These are phyloP conservation scores for Zophobas morio DNA, from an alignment of 1,140 invertebrate genomes.

Conservation along the genomic window DNA sequence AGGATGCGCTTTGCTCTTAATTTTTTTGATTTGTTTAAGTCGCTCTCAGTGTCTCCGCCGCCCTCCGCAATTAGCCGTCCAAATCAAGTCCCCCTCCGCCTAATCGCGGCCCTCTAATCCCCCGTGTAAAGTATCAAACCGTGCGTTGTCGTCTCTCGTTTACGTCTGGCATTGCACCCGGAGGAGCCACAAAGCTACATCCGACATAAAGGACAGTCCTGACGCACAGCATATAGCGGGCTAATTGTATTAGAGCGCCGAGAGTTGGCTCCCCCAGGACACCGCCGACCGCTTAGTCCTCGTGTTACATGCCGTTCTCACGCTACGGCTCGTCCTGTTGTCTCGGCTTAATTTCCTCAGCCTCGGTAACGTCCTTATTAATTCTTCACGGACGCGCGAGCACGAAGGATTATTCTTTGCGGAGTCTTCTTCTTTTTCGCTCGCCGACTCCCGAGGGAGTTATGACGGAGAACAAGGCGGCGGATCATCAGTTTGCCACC, in stretches of 20 bases:
- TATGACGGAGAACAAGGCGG: constrained; percentile 39
- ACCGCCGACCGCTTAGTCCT: constrained; percentile 39
- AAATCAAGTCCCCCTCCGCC: constrained; percentile 8
- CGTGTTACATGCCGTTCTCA: constrained; percentile 44
- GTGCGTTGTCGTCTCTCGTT: constrained; percentile 32
- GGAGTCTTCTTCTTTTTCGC: not conserved
- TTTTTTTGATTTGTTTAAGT: no score
- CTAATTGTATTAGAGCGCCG: constrained; percentile 48
- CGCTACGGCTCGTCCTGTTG: constrained; percentile 14
- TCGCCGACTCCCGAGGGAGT: constrained; percentile 8
- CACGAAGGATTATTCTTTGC: not conserved
- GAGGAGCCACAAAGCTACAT: constrained; percentile 38
- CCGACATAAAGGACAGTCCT: constrained; percentile 43
- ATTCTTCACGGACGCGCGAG: not conserved
- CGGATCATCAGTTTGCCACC: constrained; percentile 32
- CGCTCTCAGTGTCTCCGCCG: constrained; percentile 6
- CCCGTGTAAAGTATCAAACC: constrained; percentile 12
- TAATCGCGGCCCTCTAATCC: constrained; percentile 21
- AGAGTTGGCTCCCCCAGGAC: constrained; percentile 42
- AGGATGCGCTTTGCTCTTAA: not conserved
- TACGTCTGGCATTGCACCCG: constrained; percentile 42
- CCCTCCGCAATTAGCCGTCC: constrained; percentile 12
- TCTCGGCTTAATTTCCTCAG: constrained; percentile 4
- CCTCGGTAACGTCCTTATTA: constrained; percentile 8
- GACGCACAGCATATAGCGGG: constrained; percentile 27